These are phyloP conservation scores for Condylura cristata DNA, from an alignment of 2,113 vertebrate species.

Conservation along the genomic window DNA sequence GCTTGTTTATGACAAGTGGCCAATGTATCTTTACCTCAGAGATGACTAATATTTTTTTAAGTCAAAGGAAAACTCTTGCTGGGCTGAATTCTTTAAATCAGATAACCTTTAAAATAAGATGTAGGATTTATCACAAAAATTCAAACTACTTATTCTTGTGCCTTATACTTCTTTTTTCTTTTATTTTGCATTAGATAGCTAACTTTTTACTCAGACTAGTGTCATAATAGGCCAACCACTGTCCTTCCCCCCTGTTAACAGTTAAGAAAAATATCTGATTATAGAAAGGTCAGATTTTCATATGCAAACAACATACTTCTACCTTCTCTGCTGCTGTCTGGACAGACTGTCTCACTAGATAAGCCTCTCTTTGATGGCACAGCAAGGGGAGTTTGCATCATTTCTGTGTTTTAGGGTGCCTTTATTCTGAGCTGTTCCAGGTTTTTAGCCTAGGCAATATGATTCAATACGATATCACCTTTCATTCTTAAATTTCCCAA, in stretches of 20 bases:
- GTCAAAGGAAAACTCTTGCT: background rate
- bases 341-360: background rate
- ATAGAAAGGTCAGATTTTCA: constrained; percentile 38
- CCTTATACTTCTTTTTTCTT: background rate
- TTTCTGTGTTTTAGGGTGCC: background rate
- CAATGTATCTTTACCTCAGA: background rate
- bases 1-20: background rate
- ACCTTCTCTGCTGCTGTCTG: background rate
- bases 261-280: constrained; percentile 35
- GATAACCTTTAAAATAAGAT: background rate
- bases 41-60: background rate
- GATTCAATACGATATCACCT: background rate
- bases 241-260: background rate
- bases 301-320: background rate
- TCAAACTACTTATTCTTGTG: background rate
- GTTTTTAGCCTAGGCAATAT: background rate
- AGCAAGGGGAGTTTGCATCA: background rate
- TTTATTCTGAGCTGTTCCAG: background rate
- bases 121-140: background rate
- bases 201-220: background rate
- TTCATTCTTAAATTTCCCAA: constrained; percentile 18
- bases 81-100: background rate
- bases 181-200: background rate
- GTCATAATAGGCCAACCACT: background rate
- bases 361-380: background rate